phyloP scores from a whole-genome alignment of 2,797 vertebrate species.

The Phataginus tetradactyla region DNA sequence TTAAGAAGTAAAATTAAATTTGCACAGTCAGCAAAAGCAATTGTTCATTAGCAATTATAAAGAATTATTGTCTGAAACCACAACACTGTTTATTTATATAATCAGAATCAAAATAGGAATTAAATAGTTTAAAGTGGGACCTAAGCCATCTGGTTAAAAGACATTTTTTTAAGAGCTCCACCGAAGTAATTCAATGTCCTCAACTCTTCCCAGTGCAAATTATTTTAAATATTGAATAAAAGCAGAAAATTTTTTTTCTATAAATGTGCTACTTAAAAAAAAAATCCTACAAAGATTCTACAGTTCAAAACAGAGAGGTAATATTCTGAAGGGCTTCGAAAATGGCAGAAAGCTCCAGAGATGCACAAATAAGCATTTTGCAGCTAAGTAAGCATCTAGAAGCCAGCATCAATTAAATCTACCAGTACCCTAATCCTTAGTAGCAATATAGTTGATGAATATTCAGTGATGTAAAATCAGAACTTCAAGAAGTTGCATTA shows the following conservation, averaged over 20 bases:
- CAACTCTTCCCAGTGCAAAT: background rate
- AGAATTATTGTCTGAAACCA: background rate
- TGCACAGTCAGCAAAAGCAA: background rate
- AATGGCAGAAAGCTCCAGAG: background rate
- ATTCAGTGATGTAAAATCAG: background rate
- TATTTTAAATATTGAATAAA: background rate
- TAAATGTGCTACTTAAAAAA: background rate
- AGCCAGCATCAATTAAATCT: background rate
- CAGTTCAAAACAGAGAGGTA: background rate
- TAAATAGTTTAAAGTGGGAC: background rate
- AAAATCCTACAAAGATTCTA: background rate
- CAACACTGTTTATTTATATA: background rate
- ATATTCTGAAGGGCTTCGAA: background rate
- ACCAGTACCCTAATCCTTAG: background rate
- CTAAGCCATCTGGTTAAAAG: background rate
- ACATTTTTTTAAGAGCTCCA: background rate
- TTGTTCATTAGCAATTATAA: background rate
- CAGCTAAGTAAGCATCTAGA: background rate
- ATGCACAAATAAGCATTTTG: background rate
- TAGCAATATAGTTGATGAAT: background rate
- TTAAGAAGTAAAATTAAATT: background rate
- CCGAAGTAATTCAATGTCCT: background rate
- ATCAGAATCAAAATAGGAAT: background rate
- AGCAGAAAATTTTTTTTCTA: background rate
- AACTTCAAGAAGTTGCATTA: background rate